Evolutionary conservation across 2,113 vertebrate genomes (phyloP), one percentile per base, ranked within the genome.

Genomic region (Aphyosemion australe): DNA sequence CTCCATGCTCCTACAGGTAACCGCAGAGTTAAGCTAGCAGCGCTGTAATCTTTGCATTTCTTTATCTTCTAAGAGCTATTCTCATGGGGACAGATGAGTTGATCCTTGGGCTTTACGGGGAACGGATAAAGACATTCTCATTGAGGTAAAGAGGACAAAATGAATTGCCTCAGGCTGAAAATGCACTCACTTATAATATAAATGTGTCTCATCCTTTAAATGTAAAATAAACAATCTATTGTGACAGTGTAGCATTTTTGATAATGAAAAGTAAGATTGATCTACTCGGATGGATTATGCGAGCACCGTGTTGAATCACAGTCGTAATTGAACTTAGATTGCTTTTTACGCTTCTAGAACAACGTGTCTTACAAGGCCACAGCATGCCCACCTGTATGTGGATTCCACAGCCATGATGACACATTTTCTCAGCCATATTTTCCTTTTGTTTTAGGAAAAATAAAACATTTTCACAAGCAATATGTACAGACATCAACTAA

Each of bases 391-490:
- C 51, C 61, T 43, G 32, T 34, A 32, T 21, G n/a, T 14, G 12
- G 39, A 37, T 15, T 32, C 45, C 13, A 39, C n/a, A 26, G 43
- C 46, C 60, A 55, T 31, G 58, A 34, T 71, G 74, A 76, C 70
- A 66, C 14, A n/a, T 76, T 61, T 69, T 56, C 39, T 37, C 14
- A 48, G 21, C 15, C 45, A 48, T 59, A 58, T 59, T 65, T 39
- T 65, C 37, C 37, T 65, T 46, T 76, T 49, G 57, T 73, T 74
- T 79, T 63, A 78, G 83, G 51, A 59, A 61, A 57, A 41, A 18
- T 51, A n/a, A n/a, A n/a, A n/a, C n/a, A n/a, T 54, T 26, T 26
- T 5, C 26, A 26, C 26, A 26, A 26, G 26, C 26, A 26, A 26
- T 26, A 5, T 26, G 26, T 65, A 57, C 51, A 61, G 56, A 14